phyloP scores from a whole-genome alignment of 35 echinoderm and acorn worm species.

The Chiridota heheva region DNA sequence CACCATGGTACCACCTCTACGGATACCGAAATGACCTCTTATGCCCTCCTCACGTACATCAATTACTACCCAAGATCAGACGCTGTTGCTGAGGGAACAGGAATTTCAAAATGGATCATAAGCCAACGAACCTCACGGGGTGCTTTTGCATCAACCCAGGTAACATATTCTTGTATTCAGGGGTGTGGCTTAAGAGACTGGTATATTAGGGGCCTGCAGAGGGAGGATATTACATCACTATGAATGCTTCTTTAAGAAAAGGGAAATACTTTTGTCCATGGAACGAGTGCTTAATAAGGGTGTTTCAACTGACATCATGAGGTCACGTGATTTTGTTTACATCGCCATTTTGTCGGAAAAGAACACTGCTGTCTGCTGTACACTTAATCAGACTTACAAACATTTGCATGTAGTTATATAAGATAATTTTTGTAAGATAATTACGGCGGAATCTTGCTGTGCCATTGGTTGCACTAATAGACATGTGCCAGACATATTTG shows the following conservation, averaged over 20 bases:
- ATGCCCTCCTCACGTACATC: conserved; percentile 58
- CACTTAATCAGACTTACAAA: no score
- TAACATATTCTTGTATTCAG: background rate
- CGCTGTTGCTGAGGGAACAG: conserved; percentile 21
- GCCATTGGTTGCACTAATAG: no score
- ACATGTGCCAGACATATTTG: no score
- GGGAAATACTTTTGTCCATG: background rate
- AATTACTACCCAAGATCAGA: conserved; percentile 1
- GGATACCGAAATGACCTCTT: conserved; percentile 82
- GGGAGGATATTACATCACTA: background rate
- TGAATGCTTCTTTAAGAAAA: background rate
- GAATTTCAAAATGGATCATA: conserved; percentile 58
- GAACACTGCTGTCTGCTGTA: no score
- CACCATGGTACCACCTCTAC: conserved; percentile 42
- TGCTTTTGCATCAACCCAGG: conserved; percentile 81
- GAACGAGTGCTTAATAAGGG: background rate
- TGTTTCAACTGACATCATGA: no score
- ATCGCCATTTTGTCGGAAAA: no score
- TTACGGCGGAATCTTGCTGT: no score
- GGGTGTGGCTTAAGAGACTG: background rate
- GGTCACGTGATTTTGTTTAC: no score
- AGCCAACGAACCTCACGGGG: conserved; percentile 59
- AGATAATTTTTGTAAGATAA: no score
- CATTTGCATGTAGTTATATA: no score
- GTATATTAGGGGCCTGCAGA: background rate